Conservation (phyloP, 2,797 vertebrate genomes). For the Poecilia velifera region DNA sequence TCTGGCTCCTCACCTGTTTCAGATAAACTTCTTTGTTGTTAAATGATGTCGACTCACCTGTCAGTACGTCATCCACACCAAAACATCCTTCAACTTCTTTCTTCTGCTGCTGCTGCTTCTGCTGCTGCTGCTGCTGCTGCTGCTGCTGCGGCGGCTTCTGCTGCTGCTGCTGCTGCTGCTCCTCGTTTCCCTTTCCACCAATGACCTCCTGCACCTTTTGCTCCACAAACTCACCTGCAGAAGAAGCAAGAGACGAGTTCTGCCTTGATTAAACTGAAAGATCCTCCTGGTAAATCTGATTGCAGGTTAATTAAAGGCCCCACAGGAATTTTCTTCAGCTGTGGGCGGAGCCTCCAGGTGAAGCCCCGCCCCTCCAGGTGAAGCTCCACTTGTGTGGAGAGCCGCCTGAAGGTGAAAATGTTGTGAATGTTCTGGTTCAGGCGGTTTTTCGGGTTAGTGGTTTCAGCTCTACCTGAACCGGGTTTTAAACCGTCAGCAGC, state of each 20-base stretch:
- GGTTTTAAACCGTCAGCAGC: not conserved
- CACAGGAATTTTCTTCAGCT: not conserved
- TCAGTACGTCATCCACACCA: fast-evolving
- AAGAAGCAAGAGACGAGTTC: not conserved
- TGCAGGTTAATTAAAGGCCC: not conserved
- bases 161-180: not conserved
- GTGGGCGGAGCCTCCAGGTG: not conserved
- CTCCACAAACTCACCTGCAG: not conserved
- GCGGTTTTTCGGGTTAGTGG: not conserved
- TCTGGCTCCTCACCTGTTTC: not conserved
- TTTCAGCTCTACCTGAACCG: not conserved
- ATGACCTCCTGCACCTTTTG: not conserved
- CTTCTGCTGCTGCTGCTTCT: too few relatives aligned
- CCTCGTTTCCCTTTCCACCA: not conserved
- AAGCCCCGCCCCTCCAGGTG: too few relatives aligned
- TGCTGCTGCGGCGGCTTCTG: too few relatives aligned
- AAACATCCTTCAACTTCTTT: not conserved
- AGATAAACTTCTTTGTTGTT: not conserved
- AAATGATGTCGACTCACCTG: not conserved
- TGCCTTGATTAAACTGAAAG: too few relatives aligned
- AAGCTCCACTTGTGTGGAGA: not conserved
- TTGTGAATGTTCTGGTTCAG: not conserved
- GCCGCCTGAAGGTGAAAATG: not conserved
- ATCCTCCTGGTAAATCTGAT: not conserved
- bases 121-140: too few relatives aligned